phyloP scores from a whole-genome alignment of 2,797 vertebrate genomes.

The Sternarchorhynchus goeldii region DNA sequence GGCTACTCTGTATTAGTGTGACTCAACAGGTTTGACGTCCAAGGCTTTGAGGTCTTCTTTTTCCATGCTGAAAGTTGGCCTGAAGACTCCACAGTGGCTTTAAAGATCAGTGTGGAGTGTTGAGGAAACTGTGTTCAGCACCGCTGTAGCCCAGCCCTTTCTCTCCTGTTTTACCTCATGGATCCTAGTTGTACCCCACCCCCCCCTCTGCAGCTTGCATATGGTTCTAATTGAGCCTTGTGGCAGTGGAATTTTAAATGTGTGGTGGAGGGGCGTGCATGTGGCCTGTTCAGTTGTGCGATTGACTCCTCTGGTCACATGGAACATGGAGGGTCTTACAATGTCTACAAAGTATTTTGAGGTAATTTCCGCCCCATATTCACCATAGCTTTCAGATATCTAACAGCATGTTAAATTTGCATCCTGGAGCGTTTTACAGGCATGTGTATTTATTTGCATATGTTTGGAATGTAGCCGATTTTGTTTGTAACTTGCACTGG shows the following conservation, averaged over 20 bases:
- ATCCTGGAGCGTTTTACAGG: background rate
- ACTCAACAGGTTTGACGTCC: background rate
- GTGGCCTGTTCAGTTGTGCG: slow-evolving; percentile 34
- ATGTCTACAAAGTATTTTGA: slow-evolving; percentile 3
- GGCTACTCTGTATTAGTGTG: background rate
- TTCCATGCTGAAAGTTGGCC: background rate
- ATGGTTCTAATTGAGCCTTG: slow-evolving; percentile 62
- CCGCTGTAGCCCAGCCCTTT: background rate
- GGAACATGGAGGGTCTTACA: slow-evolving; percentile 13
- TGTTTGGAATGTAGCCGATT: too few relatives aligned
- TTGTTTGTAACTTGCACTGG: background rate
- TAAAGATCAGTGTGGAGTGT: slow-evolving; percentile 12
- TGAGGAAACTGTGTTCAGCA: slow-evolving; percentile 12
- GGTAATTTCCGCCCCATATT: background rate
- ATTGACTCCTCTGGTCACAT: slow-evolving; percentile 11
- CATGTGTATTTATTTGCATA: too few relatives aligned
- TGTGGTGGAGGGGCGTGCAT: slow-evolving; percentile 35
- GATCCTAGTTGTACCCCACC: slow-evolving; percentile 31
- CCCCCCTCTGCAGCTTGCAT: slow-evolving; percentile 52
- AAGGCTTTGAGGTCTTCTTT: too few relatives aligned
- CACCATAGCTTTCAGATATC: background rate
- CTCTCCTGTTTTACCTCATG: slow-evolving; percentile 4
- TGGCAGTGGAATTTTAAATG: slow-evolving; percentile 61
- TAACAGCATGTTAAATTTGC: background rate
- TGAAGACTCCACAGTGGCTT: slow-evolving; percentile 8